Evolutionary conservation across 2,888 invertebrate species (phyloP).

Genomic region (Tetheella fluctuosa): DNA sequence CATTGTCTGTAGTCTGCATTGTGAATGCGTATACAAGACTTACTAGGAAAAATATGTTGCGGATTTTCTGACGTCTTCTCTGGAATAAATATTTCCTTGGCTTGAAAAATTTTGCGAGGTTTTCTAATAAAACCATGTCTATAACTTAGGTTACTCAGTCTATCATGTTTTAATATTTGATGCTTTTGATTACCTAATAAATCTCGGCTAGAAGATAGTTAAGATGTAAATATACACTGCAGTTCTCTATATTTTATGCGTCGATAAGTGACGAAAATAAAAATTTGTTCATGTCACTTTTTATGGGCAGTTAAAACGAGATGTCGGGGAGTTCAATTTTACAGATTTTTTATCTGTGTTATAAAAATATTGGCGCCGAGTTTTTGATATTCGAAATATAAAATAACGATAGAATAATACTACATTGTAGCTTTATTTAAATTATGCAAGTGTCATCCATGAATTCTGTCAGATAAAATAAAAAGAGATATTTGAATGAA

Average conservation of each 20-base stretch:
- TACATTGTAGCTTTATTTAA: not conserved
- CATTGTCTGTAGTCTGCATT: slow-evolving; percentile 1
- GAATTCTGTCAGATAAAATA: no score
- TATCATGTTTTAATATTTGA: no score
- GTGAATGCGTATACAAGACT: not conserved
- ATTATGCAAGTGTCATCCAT: no score
- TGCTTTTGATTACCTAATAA: no score
- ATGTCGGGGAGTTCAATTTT: not conserved
- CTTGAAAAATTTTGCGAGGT: no score
- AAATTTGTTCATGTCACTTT: not conserved
- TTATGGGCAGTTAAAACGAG: slow-evolving; percentile 1
- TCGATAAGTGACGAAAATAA: not conserved
- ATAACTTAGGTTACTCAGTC: no score
- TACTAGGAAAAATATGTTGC: not conserved
- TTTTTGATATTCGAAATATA: slow-evolving; percentile 5
- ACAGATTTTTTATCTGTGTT: slow-evolving; percentile 5
- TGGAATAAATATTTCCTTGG: not conserved
- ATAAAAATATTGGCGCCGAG: not conserved
- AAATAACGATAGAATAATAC: not conserved
- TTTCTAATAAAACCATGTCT: not conserved
- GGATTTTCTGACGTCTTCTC: not conserved
- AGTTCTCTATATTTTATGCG: not conserved
- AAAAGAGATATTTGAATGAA: no score
- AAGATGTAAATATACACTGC: not conserved
- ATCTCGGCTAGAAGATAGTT: no score